Conservation (phyloP, 64 coral and sea anemone species). For the Dendrophyllia cribrosa region DNA sequence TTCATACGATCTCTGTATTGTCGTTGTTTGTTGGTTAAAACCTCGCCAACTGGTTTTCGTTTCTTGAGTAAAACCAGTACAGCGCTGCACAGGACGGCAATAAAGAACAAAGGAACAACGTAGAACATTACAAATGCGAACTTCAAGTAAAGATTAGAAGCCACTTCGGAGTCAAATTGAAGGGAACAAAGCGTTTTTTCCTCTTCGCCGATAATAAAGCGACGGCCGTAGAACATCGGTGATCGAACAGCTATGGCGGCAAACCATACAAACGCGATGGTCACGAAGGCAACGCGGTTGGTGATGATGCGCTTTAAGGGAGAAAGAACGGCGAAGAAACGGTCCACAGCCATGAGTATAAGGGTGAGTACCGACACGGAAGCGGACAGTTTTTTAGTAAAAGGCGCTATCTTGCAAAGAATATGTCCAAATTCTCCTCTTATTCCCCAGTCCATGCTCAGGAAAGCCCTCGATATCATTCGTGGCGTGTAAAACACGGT, state of each 20-base stretch:
- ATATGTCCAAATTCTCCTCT: conserved; percentile 15
- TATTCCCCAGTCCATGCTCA: conserved; percentile 48
- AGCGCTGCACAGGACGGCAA: conserved; percentile 44
- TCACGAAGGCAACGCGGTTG: background rate
- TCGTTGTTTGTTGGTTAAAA: background rate
- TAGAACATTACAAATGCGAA: conserved; percentile 74
- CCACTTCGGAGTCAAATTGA: background rate
- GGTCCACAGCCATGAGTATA: conserved; percentile 55
- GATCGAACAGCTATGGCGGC: conserved; percentile 20
- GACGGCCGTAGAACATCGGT: conserved; percentile 51
- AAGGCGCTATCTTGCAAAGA: conserved; percentile 42
- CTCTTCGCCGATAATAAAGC: background rate
- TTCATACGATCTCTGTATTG: conserved; percentile 12
- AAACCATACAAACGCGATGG: conserved; percentile 55
- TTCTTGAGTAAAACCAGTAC: conserved; percentile 49
- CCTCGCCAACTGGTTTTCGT: conserved; percentile 42
- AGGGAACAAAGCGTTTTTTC: conserved; percentile 26
- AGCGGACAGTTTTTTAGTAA: conserved; percentile 57
- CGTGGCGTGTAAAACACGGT: conserved; percentile 74
- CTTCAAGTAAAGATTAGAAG: background rate
- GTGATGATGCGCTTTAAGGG: conserved; percentile 58
- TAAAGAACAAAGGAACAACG: conserved; percentile 41
- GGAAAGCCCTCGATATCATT: conserved; percentile 53
- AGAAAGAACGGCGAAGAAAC: conserved; percentile 57
- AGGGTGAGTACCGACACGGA: conserved; percentile 44